Percentiles rank a stretch among this genome's conserved stretches.
phyloP scores from a whole-genome alignment of 2,888 invertebrate genomes.

The Drosophila nr. fundita region DNA sequence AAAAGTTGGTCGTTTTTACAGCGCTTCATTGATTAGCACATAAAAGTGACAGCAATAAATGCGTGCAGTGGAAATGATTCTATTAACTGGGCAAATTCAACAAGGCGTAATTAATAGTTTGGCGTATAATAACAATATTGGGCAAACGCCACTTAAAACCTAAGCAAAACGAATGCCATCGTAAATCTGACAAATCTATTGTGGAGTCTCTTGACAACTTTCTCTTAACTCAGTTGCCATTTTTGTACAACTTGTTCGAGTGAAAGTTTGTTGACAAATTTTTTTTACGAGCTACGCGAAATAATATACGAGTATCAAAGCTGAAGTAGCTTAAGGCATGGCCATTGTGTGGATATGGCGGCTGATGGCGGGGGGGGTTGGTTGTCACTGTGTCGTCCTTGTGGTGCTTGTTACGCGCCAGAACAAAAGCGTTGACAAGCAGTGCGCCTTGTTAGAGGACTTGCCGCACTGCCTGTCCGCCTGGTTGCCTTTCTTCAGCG shows the following conservation, averaged over 20 bases:
- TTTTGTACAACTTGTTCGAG: constrained; percentile 7
- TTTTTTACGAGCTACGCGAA: constrained; percentile 56
- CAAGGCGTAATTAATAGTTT: constrained; percentile 70
- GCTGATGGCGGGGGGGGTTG: background rate
- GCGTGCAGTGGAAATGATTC: constrained; percentile 47
- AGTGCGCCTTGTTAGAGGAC: constrained; percentile 51
- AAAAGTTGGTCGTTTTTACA: constrained; percentile 23
- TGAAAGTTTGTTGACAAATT: constrained; percentile 68
- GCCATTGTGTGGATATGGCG: background rate
- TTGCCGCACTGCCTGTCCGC: constrained; percentile 1
- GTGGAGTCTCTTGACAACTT: constrained; percentile 1
- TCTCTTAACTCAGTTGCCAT: constrained; percentile 14
- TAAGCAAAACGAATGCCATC: constrained; percentile 34
- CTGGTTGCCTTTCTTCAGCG: background rate
- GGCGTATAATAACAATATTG: constrained; percentile 59
- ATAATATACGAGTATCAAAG: constrained; percentile 34
- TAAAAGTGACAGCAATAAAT: constrained; percentile 43
- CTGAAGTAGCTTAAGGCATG: constrained; percentile 1
- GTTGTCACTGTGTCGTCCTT: constrained; percentile 59
- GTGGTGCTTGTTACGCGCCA: constrained; percentile 64
- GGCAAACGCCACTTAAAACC: constrained; percentile 69
- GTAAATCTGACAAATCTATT: constrained; percentile 46
- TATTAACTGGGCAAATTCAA: constrained; percentile 57
- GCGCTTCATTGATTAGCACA: constrained; percentile 55
- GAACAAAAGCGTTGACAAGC: constrained; percentile 66